These are phyloP conservation scores for Himalopsyche kuldschensis DNA, from an alignment of 2,888 invertebrate genomes.

Conservation along the genomic window DNA sequence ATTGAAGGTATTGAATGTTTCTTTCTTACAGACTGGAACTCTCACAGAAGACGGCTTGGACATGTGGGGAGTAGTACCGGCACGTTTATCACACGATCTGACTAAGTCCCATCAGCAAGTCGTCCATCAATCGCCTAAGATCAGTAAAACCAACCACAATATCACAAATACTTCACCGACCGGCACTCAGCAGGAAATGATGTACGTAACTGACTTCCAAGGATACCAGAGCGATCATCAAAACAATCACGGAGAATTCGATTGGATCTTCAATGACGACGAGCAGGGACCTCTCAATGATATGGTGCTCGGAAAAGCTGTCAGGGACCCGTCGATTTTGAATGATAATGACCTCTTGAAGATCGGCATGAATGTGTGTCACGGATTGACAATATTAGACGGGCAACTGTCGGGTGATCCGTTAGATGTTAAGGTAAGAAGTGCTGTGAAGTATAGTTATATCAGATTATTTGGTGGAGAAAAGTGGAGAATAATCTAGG, in stretches of 20 bases:
- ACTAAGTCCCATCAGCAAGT: background rate
- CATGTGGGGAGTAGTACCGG: constrained; percentile 88
- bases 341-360: constrained; percentile 62
- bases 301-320: constrained; percentile 43
- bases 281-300: background rate
- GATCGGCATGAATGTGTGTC: constrained; percentile 88
- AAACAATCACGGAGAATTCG: background rate
- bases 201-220: background rate
- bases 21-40: constrained; percentile 79
- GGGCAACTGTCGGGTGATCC: constrained; percentile 90
- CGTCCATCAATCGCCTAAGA: background rate
- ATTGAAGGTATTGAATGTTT: too few species aligned
- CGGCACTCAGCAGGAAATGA: background rate
- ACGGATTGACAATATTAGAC: constrained; percentile 89
- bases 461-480: too few species aligned
- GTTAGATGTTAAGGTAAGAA: constrained; percentile 77
- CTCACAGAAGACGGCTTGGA: constrained; percentile 95
- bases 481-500: too few species aligned
- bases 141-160: background rate
- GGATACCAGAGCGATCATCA: constrained; percentile 30
- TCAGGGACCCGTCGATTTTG: constrained; percentile 54
- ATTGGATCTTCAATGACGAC: constrained; percentile 43
- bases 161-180: background rate
- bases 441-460: too few species aligned
- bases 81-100: constrained; percentile 32